Evolutionary conservation across 2,113 vertebrate species (phyloP).

Genomic region (Myotis brandtii): DNA sequence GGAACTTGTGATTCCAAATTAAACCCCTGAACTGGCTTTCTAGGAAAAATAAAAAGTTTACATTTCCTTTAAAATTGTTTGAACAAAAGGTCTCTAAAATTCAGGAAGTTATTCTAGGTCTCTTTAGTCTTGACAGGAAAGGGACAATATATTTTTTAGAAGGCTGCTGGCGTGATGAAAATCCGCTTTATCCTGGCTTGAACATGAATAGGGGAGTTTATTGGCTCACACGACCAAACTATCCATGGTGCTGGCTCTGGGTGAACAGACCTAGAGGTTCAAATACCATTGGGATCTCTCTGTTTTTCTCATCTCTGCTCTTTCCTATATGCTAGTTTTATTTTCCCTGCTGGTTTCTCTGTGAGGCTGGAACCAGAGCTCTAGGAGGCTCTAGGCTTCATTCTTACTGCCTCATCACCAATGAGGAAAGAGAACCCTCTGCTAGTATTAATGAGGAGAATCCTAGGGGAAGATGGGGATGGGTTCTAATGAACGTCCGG

Average conservation of each 20-base stretch:
- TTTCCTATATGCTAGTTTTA: neutral
- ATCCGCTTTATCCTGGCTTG: neutral
- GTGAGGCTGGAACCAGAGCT: neutral
- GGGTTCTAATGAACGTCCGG: neutral
- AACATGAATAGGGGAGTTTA: slow-evolving; percentile 2
- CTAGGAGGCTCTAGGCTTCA: neutral
- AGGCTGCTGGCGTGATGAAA: slow-evolving; percentile 31
- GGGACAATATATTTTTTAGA: slow-evolving; percentile 58
- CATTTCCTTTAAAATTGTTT: slow-evolving; percentile 51
- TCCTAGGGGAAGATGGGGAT: neutral
- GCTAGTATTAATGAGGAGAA: neutral
- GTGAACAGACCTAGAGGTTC: neutral
- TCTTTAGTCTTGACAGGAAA: slow-evolving; percentile 54
- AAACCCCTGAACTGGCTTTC: neutral
- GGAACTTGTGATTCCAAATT: neutral
- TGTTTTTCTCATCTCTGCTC: neutral
- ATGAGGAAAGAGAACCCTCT: neutral
- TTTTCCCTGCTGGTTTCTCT: neutral
- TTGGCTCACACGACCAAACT: neutral
- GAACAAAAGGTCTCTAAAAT: slow-evolving; percentile 57
- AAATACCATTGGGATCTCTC: neutral
- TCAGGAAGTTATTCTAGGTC: slow-evolving; percentile 33
- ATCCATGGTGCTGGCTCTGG: neutral
- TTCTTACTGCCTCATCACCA: neutral
- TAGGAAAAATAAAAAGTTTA: slow-evolving; percentile 50